phyloP scores from a whole-genome alignment of 2,797 vertebrate genomes.

The Lindbergichthys nudifrons region DNA sequence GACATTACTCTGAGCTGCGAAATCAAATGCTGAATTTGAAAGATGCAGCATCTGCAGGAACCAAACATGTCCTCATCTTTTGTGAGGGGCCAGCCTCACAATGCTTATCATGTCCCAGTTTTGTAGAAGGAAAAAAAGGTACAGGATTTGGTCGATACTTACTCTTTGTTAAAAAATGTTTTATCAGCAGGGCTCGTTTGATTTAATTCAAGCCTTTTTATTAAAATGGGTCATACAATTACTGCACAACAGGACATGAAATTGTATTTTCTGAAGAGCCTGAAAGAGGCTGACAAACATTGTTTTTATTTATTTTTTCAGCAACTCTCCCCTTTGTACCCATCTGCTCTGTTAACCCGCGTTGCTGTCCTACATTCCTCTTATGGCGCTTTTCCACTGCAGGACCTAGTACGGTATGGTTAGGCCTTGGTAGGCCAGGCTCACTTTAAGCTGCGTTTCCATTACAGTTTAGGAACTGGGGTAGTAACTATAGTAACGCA shows the following conservation, averaged over 20 bases:
- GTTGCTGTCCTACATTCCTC: slow-evolving; percentile 63
- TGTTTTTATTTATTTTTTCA: slow-evolving; percentile 46
- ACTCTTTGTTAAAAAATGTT: neutral
- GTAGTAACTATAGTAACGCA: no score
- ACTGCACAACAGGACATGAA: neutral
- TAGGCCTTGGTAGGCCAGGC: no score
- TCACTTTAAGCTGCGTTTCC: no score
- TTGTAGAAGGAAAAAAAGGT: neutral
- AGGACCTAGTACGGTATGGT: no score
- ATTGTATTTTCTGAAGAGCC: neutral
- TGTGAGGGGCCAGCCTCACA: slow-evolving; percentile 2
- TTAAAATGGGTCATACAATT: neutral
- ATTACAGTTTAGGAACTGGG: no score
- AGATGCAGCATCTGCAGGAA: slow-evolving; percentile 15
- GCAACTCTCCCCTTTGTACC: slow-evolving; percentile 28
- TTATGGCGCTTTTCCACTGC: neutral
- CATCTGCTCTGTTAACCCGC: slow-evolving; percentile 30
- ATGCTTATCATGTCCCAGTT: slow-evolving; percentile 1
- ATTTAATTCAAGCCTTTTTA: neutral
- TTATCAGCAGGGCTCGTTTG: neutral
- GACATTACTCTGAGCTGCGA: slow-evolving; percentile 1
- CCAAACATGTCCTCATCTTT: slow-evolving; percentile 20
- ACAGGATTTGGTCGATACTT: neutral
- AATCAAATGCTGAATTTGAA: neutral
- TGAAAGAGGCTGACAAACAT: slow-evolving; percentile 7